Percentiles rank a stretch among this genome's conserved stretches.
These are phyloP conservation scores for Potamarius usumacintae DNA, from an alignment of 2,113 vertebrate species.

Conservation along the genomic window DNA sequence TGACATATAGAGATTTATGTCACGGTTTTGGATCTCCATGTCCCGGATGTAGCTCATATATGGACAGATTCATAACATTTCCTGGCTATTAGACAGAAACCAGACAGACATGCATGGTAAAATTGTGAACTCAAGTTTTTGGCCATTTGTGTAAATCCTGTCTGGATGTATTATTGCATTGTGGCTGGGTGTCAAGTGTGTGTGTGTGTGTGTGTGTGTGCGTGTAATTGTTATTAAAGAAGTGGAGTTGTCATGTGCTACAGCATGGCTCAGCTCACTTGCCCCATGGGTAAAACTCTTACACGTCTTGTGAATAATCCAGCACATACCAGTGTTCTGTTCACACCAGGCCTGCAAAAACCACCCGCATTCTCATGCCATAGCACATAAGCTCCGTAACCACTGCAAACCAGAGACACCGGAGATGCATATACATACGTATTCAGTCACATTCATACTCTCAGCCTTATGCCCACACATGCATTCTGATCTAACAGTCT, in stretches of 20 bases:
- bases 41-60: no score
- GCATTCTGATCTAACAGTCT: not conserved
- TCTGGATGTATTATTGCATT: not conserved
- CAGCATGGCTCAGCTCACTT: constrained; percentile 6
- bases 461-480: not conserved
- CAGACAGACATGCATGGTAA: not conserved
- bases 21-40: no score
- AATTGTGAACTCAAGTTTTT: not conserved
- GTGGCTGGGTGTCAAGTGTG: not conserved
- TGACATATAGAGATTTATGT: no score
- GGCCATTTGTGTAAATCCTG: not conserved
- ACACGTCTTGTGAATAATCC: constrained; percentile 68
- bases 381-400: constrained; percentile 72
- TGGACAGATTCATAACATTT: not conserved
- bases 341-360: constrained; percentile 71
- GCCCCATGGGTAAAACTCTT: constrained; percentile 52
- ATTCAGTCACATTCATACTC: not conserved
- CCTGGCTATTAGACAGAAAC: not conserved
- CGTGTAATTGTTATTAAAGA: not conserved
- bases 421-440: not conserved
- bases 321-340: constrained; percentile 73
- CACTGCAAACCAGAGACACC: constrained; percentile 72
- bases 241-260: constrained; percentile 37
- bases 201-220: not conserved
- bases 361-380: constrained; percentile 70